Conservation (phyloP, 2,797 vertebrate genomes). For the Acanthurus leucopareius region DNA sequence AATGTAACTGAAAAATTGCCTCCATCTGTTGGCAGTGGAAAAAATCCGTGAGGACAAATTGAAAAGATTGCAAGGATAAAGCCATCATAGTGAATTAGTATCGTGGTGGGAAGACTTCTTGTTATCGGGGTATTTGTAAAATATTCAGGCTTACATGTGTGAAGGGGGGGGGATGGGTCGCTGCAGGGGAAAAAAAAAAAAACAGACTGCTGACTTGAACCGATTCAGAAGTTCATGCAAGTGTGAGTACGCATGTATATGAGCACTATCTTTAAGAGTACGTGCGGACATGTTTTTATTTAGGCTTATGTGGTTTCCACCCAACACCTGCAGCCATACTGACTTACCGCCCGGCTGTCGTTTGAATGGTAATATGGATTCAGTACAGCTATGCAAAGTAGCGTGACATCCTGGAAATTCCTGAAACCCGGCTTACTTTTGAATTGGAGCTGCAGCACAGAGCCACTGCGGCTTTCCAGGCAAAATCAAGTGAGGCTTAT, state of each 20-base stretch:
- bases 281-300: constrained; percentile 30
- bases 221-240: constrained; percentile 55
- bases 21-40: constrained; percentile 73
- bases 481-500: constrained; percentile 18
- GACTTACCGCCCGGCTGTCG: constrained; percentile 39
- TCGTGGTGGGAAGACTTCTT: constrained; percentile 67
- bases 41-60: constrained; percentile 78
- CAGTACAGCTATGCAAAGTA: constrained; percentile 43
- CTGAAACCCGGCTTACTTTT: constrained; percentile 30
- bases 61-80: constrained; percentile 84
- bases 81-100: constrained; percentile 76
- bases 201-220: constrained; percentile 56
- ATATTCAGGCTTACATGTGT: constrained; percentile 69
- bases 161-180: constrained; percentile 23
- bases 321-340: constrained; percentile 53
- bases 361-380: constrained; percentile 55
- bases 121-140: constrained; percentile 77
- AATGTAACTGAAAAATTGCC: constrained; percentile 76
- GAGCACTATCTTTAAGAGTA: constrained; percentile 31
- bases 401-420: constrained; percentile 42
- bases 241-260: constrained; percentile 50
- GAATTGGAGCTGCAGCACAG: constrained; percentile 25
- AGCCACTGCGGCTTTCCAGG: constrained; percentile 50
- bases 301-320: constrained; percentile 17
- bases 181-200: constrained; percentile 43